Conservation (phyloP, 2,113 vertebrate species). For the Eretmochelys imbricata region DNA sequence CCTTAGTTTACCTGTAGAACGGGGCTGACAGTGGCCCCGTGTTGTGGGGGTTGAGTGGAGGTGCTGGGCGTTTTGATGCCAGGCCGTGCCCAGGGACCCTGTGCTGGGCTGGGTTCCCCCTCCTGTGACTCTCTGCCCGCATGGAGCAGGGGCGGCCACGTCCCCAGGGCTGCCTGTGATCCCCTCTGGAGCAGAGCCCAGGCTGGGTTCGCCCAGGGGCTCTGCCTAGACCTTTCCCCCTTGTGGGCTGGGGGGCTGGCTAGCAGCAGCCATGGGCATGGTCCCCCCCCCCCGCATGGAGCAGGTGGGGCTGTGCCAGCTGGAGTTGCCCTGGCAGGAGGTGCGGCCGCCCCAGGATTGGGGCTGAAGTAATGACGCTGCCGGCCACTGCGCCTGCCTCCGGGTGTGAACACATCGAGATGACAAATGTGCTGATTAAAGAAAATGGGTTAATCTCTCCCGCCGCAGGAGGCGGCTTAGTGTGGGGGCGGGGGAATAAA, state of each 20-base stretch:
- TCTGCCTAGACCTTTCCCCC: accelerated
- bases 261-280: background rate
- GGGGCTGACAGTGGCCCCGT: background rate
- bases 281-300: background rate
- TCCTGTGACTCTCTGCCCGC: background rate
- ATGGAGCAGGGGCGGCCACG: no score
- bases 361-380: background rate
- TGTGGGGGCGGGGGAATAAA: background rate
- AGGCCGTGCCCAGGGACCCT: background rate
- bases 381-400: background rate
- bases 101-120: background rate
- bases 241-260: accelerated
- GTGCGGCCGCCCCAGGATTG: background rate
- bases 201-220: accelerated
- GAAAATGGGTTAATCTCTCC: constrained; percentile 77
- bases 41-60: background rate
- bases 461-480: constrained; percentile 63
- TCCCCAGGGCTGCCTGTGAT: no score
- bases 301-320: background rate
- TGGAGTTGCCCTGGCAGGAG: background rate
- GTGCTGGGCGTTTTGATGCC: background rate
- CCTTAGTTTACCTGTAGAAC: background rate
- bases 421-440: constrained; percentile 75
- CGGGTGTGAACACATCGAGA: constrained; percentile 61
- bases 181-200: background rate